A percentile compares a stretch with the other conserved stretches of the same genome.
Conservation (phyloP, 92 coral and sea anemone species). For the Umimayanthus kanabou region DNA sequence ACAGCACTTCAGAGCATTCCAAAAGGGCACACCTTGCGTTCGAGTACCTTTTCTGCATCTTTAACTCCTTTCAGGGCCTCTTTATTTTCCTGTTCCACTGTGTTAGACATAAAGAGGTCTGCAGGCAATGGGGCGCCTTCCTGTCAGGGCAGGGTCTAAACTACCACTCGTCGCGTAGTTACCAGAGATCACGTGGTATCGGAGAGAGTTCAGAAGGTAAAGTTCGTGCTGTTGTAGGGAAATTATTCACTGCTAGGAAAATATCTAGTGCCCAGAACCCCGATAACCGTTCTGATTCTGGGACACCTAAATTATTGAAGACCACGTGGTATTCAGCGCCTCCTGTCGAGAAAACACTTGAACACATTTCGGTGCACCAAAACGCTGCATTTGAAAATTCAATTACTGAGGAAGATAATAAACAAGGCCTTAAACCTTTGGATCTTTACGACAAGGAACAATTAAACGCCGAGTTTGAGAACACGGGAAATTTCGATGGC, state of each 20-base stretch:
- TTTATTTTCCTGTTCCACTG: conserved; percentile 92
- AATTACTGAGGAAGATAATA: not conserved
- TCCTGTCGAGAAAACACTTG: not conserved
- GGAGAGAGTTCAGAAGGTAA: conserved; percentile 52
- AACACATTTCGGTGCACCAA: not conserved
- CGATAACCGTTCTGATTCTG: not conserved
- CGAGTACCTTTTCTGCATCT: conserved; percentile 89
- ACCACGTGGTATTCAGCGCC: not conserved
- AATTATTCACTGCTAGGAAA: not conserved
- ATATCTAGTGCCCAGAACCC: not conserved
- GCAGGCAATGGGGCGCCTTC: conserved; percentile 77
- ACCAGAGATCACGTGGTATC: conserved; percentile 63
- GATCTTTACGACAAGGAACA: not conserved
- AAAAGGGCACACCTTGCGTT: conserved; percentile 69
- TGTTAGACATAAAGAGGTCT: conserved; percentile 80
- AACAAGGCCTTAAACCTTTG: not conserved
- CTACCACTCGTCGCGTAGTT: conserved; percentile 41
- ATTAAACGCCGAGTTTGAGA: not conserved
- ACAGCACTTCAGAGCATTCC: not conserved
- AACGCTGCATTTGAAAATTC: conserved; percentile 19
- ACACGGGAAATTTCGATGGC: not conserved
- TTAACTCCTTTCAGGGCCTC: conserved; percentile 93
- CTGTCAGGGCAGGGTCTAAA: conserved; percentile 64
- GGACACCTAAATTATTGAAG: not conserved
- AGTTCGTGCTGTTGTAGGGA: conserved; percentile 21